Conservation (phyloP, 2,888 invertebrate species). For the Encarsia formosa region DNA sequence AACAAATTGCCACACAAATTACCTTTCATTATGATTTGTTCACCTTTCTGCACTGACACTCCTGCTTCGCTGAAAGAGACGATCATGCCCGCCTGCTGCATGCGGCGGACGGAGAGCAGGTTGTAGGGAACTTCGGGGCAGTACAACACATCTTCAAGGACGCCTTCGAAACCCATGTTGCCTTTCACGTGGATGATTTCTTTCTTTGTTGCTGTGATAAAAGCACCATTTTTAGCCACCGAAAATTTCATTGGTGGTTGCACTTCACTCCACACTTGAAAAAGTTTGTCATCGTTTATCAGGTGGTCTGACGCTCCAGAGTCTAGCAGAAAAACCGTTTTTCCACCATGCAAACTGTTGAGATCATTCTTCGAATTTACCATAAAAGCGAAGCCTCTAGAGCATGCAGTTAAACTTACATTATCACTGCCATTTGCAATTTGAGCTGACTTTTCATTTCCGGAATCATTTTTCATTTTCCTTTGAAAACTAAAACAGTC, state of each 20-base stretch:
- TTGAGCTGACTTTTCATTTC: background rate
- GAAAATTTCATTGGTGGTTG: background rate
- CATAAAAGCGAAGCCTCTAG: background rate
- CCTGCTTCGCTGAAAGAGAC: background rate
- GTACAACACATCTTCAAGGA: slow-evolving; percentile 34
- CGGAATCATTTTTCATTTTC: background rate
- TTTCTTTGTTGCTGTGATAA: slow-evolving; percentile 36
- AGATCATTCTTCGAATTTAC: background rate
- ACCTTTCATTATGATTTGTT: background rate
- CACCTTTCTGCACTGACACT: background rate
- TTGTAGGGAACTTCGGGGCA: slow-evolving; percentile 36
- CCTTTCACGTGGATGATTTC: slow-evolving; percentile 34
- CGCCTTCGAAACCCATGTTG: slow-evolving; percentile 28
- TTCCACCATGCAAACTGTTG: background rate
- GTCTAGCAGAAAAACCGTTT: background rate
- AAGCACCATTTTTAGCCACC: slow-evolving; percentile 17
- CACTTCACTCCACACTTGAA: background rate
- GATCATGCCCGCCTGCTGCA: slow-evolving; percentile 31
- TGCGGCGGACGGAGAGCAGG: slow-evolving; percentile 31
- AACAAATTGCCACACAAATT: background rate
- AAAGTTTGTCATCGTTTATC: background rate
- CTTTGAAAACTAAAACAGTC: background rate
- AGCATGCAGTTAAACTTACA: background rate
- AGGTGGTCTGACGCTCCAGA: slow-evolving; percentile 9
- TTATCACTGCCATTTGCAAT: background rate